Percentiles rank a stretch among this genome's conserved stretches.
These are phyloP conservation scores for Cottus gobio DNA, from an alignment of 2,113 vertebrate species.

Conservation along the genomic window DNA sequence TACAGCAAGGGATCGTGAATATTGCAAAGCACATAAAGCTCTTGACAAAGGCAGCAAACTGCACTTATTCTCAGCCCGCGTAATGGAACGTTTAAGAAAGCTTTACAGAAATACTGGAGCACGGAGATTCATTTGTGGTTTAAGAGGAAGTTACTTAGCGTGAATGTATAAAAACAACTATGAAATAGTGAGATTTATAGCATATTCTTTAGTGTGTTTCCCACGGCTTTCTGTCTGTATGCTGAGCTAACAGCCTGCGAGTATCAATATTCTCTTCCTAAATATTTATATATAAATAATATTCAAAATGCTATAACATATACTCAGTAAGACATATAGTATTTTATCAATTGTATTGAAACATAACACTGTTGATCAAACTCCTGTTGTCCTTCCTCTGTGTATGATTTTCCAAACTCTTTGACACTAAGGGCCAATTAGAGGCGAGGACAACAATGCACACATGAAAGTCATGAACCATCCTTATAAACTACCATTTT, in stretches of 20 bases:
- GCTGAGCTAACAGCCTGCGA: conserved; percentile 17
- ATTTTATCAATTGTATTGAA: background rate
- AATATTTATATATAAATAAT: background rate
- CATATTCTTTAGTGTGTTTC: background rate
- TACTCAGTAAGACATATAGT: background rate
- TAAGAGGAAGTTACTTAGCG: background rate
- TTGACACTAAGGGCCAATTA: background rate
- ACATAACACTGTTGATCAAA: background rate
- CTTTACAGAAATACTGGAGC: background rate
- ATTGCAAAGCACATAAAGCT: background rate
- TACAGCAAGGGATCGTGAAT: conserved; percentile 9
- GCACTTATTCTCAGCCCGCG: background rate
- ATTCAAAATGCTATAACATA: background rate
- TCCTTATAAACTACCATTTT: background rate
- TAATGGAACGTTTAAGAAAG: background rate
- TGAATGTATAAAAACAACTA: background rate
- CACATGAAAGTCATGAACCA: background rate
- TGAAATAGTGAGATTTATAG: background rate
- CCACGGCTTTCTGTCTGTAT: background rate
- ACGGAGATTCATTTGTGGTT: background rate
- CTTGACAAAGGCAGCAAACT: background rate
- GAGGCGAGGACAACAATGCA: background rate
- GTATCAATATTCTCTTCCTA: background rate
- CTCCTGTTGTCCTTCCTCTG: background rate
- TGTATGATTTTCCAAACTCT: no score